Evolutionary conservation across 2,888 invertebrate species (phyloP).

Genomic region (Onthophagus sagittarius): DNA sequence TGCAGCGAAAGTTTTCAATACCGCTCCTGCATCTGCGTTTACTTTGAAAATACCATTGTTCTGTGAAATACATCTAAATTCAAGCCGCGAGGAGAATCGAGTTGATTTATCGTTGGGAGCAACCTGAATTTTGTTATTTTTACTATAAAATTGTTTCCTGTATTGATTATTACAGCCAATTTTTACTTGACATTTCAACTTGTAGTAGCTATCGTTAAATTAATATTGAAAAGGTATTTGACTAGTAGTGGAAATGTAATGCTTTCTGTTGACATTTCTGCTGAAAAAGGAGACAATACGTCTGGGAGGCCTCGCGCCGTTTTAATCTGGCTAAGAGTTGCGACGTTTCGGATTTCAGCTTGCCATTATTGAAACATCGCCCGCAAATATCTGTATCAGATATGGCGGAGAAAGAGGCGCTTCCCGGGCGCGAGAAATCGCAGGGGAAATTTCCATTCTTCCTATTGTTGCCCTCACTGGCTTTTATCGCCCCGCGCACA

Average conservation of each 20-base stretch:
- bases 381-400: conserved; percentile 27
- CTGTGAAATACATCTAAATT: neutral
- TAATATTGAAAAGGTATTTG: neutral
- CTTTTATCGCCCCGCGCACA: conserved; percentile 20
- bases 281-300: neutral
- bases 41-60: neutral
- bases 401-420: conserved; percentile 25
- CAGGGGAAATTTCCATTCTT: conserved; percentile 32
- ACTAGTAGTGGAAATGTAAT: neutral
- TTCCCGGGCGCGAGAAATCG: conserved; percentile 28
- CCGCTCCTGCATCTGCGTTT: neutral
- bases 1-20: neutral
- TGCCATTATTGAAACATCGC: conserved; percentile 30
- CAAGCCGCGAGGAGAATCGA: neutral
- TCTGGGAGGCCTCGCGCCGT: conserved; percentile 8
- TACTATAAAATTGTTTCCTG: neutral
- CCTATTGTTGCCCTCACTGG: conserved; percentile 29
- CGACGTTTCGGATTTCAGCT: conserved; percentile 25
- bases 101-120: neutral
- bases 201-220: neutral
- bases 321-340: conserved; percentile 28
- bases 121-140: neutral
- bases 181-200: neutral
- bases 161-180: neutral
- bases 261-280: neutral